Evolutionary conservation across 35 echinoderm and acorn worm species (phyloP).

Genomic region (Amphiura filiformis): DNA sequence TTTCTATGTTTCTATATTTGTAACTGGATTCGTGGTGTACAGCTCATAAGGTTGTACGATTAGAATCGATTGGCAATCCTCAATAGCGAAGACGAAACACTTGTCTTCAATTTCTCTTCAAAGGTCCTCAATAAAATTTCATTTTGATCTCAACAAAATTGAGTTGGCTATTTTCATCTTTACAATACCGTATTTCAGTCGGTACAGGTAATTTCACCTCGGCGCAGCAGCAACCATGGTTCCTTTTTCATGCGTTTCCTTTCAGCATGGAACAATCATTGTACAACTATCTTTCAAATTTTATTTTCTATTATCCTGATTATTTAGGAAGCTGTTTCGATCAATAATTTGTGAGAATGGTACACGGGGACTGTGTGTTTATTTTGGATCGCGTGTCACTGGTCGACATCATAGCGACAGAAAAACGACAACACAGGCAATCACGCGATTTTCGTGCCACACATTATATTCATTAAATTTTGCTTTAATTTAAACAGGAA

Average conservation of each 20-base stretch:
- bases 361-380: background rate
- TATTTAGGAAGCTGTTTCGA: slow-evolving; percentile 1
- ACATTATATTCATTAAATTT: too few relatives aligned
- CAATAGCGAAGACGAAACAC: background rate
- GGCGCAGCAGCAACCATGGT: background rate
- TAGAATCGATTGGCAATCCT: too few relatives aligned
- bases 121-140: background rate
- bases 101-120: background rate
- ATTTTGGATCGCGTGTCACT: background rate
- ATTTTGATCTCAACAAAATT: background rate
- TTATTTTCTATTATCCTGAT: slow-evolving; percentile 5
- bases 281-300: background rate
- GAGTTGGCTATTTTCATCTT: background rate
- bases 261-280: background rate
- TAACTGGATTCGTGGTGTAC: too few relatives aligned
- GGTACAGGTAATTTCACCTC: background rate
- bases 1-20: too few relatives aligned
- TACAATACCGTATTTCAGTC: background rate
- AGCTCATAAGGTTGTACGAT: too few relatives aligned
- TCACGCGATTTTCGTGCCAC: background rate
- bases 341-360: slow-evolving; percentile 11
- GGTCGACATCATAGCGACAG: background rate
- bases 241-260: background rate
- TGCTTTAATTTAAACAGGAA: too few relatives aligned
- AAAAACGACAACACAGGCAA: background rate